Conservation (phyloP, 2,888 invertebrate genomes). For the Branchipolynoe longqiensis region DNA sequence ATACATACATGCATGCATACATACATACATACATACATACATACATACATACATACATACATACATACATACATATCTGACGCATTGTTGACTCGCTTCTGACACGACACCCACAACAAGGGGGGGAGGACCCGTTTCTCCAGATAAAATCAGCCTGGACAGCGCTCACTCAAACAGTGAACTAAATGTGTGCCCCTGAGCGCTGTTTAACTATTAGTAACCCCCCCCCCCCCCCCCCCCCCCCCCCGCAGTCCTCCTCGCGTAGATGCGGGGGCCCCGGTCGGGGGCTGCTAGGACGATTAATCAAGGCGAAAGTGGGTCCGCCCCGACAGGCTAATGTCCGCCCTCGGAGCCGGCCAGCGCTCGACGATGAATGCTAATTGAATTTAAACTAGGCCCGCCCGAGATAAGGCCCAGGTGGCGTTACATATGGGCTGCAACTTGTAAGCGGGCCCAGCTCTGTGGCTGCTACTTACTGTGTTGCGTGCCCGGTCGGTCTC, state of each 20-base stretch:
- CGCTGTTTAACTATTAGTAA: too few relatives aligned
- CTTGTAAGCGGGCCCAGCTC: too few relatives aligned
- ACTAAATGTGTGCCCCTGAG: too few relatives aligned
- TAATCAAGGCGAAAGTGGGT: constrained; percentile 34
- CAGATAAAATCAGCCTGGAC: too few relatives aligned
- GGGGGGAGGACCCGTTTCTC: too few relatives aligned
- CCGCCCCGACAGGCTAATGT: constrained; percentile 37
- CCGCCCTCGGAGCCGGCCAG: constrained; percentile 2
- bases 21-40: constrained; percentile 58
- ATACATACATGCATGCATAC: constrained; percentile 58
- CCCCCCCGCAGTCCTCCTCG: too few relatives aligned
- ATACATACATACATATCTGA: constrained; percentile 23
- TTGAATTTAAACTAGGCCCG: constrained; percentile 52
- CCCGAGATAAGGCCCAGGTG: constrained; percentile 10
- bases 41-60: constrained; percentile 42
- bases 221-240: too few relatives aligned
- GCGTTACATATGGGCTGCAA: background rate
- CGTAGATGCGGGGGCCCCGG: too few relatives aligned
- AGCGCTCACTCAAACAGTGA: too few relatives aligned
- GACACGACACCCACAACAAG: too few relatives aligned
- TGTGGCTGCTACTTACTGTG: too few relatives aligned
- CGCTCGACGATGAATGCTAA: constrained; percentile 12
- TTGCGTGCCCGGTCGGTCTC: too few relatives aligned
- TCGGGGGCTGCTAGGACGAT: background rate
- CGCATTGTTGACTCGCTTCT: background rate